These are phyloP conservation scores for Blastobasis lacticolella DNA, from an alignment of 2,888 invertebrate species.

Conservation along the genomic window DNA sequence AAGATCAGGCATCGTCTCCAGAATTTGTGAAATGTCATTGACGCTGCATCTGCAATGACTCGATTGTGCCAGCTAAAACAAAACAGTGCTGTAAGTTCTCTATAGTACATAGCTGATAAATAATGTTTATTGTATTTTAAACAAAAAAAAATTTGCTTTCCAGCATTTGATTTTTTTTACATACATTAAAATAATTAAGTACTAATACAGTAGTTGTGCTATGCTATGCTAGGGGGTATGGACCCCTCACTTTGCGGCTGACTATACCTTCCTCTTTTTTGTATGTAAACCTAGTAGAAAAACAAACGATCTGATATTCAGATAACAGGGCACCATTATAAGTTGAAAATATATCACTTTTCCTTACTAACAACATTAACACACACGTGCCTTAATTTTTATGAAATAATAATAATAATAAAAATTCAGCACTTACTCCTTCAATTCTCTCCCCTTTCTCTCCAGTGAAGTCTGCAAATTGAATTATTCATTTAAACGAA, in stretches of 20 bases:
- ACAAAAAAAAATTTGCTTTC: too few species aligned
- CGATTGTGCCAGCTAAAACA: conserved; percentile 52
- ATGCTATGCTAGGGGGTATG: not conserved
- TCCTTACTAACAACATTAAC: too few species aligned
- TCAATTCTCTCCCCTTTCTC: conserved; percentile 42
- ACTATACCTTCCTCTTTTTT: not conserved
- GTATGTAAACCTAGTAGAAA: too few species aligned
- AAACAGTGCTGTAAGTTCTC: conserved; percentile 3
- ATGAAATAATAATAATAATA: not conserved
- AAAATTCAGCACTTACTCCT: conserved; percentile 35
- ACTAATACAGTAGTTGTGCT: conserved; percentile 1
- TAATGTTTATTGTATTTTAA: too few species aligned
- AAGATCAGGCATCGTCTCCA: conserved; percentile 77
- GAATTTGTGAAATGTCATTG: conserved; percentile 75
- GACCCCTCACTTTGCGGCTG: not conserved
- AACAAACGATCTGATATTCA: too few species aligned
- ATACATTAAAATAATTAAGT: not conserved
- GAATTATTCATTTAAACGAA: conserved; percentile 10
- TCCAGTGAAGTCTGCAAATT: conserved; percentile 40
- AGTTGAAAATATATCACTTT: too few species aligned
- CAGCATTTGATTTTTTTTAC: too few species aligned
- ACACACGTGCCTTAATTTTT: too few species aligned
- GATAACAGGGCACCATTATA: too few species aligned
- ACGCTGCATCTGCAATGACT: conserved; percentile 84
- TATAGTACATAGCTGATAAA: too few species aligned